Evolutionary conservation across 2,797 vertebrate genomes (phyloP).

Genomic region (Macroramphosus scolopax): DNA sequence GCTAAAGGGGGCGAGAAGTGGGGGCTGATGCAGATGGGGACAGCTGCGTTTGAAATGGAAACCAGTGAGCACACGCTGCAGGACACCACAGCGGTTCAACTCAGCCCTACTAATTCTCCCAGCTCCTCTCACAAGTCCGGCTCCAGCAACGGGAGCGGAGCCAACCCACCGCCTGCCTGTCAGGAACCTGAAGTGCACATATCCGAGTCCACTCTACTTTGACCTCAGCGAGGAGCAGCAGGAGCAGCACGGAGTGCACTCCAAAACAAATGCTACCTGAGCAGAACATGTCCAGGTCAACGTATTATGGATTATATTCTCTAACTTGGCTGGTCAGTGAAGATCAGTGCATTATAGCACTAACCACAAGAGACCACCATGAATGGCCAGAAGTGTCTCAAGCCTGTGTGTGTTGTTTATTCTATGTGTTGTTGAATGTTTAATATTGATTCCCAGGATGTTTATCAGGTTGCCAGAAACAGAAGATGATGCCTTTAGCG

Average conservation of each 20-base stretch:
- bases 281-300: no score
- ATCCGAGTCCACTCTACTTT: no score
- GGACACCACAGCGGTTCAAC: constrained; percentile 90
- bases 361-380: no score
- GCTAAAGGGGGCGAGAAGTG: constrained; percentile 74
- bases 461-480: constrained; percentile 1
- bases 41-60: constrained; percentile 88
- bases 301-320: no score
- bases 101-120: constrained; percentile 87
- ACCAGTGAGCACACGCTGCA: constrained; percentile 91
- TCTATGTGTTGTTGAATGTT: not conserved
- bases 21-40: constrained; percentile 78
- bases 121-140: constrained; percentile 82
- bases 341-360: no score
- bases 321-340: no score
- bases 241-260: no score
- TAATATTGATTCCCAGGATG: constrained; percentile 10
- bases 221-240: no score
- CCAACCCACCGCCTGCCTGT: not conserved
- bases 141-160: constrained; percentile 65
- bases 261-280: no score
- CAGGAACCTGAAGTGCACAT: no score
- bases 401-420: no score
- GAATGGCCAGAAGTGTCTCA: no score
- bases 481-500: constrained; percentile 17